phyloP scores from a whole-genome alignment of 2,113 vertebrate species.

The Lepus europaeus region DNA sequence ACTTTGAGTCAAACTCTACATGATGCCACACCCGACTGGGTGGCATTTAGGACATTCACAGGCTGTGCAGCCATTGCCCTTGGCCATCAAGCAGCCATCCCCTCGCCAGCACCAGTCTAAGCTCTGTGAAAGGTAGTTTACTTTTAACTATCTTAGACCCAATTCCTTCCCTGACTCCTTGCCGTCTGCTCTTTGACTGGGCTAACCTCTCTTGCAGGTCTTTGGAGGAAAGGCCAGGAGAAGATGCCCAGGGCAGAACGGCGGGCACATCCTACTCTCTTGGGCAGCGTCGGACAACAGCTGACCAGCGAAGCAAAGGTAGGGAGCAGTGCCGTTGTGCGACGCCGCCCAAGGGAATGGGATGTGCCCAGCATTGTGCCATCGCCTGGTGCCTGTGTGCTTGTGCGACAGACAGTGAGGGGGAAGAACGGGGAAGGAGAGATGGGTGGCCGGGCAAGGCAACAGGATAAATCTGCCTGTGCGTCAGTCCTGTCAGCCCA shows the following conservation, averaged over 20 bases:
- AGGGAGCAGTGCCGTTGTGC: neutral
- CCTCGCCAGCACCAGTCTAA: neutral
- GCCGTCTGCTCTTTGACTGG: neutral
- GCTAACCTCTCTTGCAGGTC: neutral
- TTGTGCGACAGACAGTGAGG: accelerated
- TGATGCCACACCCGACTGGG: neutral
- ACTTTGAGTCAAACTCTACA: neutral
- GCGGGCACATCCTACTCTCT: neutral
- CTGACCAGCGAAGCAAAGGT: neutral
- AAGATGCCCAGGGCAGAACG: neutral
- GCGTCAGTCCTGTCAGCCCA: neutral
- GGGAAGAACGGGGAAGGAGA: accelerated
- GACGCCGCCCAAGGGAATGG: neutral
- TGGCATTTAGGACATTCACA: neutral
- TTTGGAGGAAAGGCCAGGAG: neutral
- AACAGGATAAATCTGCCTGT: too few species aligned
- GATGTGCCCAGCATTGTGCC: neutral
- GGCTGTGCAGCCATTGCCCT: neutral
- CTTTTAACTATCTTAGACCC: neutral
- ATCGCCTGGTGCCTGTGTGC: neutral
- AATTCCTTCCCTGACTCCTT: neutral
- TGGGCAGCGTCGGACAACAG: neutral
- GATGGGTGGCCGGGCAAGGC: neutral
- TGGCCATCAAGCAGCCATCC: neutral
- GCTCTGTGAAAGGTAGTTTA: neutral